Conservation (phyloP, 2,797 vertebrate genomes). For the Amphiprion clarkii region DNA sequence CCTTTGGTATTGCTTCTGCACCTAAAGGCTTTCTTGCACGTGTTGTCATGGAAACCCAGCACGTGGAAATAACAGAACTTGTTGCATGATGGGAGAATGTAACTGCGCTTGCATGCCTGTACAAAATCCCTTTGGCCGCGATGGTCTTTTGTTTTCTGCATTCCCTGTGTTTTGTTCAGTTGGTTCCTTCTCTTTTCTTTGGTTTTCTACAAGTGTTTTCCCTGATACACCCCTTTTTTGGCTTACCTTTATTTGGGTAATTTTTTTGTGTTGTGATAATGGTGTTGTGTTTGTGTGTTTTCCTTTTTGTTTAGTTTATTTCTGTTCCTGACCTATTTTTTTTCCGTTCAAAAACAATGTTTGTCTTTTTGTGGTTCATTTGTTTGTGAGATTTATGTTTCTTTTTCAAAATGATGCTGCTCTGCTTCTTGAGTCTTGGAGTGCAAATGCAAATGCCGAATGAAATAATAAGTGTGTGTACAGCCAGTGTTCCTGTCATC, state of each 20-base stretch:
- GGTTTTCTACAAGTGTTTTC: slow-evolving; percentile 64
- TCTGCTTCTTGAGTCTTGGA: slow-evolving; percentile 87
- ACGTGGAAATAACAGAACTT: slow-evolving; percentile 89
- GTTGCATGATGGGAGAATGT: slow-evolving; percentile 99
- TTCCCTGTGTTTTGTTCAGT: slow-evolving; percentile 72
- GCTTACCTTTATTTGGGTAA: slow-evolving; percentile 63
- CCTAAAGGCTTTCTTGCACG: slow-evolving; percentile 91
- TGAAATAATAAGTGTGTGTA: slow-evolving; percentile 77
- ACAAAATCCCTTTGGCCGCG: slow-evolving; percentile 77
- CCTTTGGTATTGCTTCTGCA: slow-evolving; percentile 97
- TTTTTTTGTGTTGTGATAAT: slow-evolving; percentile 74
- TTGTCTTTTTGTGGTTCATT: slow-evolving; percentile 75
- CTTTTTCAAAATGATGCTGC: slow-evolving; percentile 85
- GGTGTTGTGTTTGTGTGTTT: slow-evolving; percentile 72
- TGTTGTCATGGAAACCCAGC: slow-evolving; percentile 95
- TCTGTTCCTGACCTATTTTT: slow-evolving; percentile 66
- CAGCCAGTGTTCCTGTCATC: slow-evolving; percentile 88
- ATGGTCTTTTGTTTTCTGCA: slow-evolving; percentile 76
- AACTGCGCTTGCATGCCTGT: slow-evolving; percentile 94
- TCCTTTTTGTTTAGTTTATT: slow-evolving; percentile 69
- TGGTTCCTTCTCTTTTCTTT: slow-evolving; percentile 58
- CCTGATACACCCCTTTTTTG: slow-evolving; percentile 63
- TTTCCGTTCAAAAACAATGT: slow-evolving; percentile 61
- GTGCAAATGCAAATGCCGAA: slow-evolving; percentile 79
- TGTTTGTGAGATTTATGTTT: slow-evolving; percentile 74